A percentile compares a stretch with the other conserved stretches of the same genome.
These are phyloP conservation scores for Otolemur crassicaudatus DNA, from an alignment of 2,797 vertebrate genomes.

Conservation along the genomic window DNA sequence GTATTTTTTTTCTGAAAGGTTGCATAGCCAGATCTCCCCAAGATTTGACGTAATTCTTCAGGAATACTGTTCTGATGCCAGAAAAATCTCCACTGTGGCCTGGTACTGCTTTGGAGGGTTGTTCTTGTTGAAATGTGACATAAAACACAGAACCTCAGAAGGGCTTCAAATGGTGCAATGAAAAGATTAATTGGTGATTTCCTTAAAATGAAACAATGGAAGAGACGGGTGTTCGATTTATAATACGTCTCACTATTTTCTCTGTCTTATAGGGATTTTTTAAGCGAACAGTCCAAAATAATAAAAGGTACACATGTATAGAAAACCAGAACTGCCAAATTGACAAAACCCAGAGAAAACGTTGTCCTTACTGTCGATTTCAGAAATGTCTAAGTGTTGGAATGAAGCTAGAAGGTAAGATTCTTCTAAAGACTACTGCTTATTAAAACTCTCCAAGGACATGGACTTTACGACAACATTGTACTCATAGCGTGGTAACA, in stretches of 20 bases:
- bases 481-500: background rate
- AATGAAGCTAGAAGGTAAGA: conserved; percentile 99
- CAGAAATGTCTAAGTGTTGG: conserved; percentile 99
- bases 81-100: conserved; percentile 42
- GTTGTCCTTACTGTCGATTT: conserved; percentile 99
- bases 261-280: conserved; percentile 95
- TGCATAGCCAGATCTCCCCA: background rate
- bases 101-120: conserved; percentile 51
- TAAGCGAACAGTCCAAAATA: conserved; percentile 99
- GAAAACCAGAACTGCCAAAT: conserved; percentile 99
- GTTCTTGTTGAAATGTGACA: conserved; percentile 74
- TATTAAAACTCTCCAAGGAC: background rate
- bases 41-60: conserved; percentile 62
- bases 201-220: conserved; percentile 71
- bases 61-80: conserved; percentile 44
- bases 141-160: conserved; percentile 61
- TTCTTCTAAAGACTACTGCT: conserved; percentile 19
- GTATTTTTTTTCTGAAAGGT: conserved; percentile 12
- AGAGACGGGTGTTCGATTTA: background rate
- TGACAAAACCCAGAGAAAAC: conserved; percentile 99
- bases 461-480: conserved; percentile 22
- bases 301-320: conserved; percentile 99
- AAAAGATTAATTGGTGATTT: conserved; percentile 67
- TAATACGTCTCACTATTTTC: conserved; percentile 75
- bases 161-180: conserved; percentile 48